phyloP scores from a whole-genome alignment of 2,888 invertebrate genomes.

The Crematogaster levior region DNA sequence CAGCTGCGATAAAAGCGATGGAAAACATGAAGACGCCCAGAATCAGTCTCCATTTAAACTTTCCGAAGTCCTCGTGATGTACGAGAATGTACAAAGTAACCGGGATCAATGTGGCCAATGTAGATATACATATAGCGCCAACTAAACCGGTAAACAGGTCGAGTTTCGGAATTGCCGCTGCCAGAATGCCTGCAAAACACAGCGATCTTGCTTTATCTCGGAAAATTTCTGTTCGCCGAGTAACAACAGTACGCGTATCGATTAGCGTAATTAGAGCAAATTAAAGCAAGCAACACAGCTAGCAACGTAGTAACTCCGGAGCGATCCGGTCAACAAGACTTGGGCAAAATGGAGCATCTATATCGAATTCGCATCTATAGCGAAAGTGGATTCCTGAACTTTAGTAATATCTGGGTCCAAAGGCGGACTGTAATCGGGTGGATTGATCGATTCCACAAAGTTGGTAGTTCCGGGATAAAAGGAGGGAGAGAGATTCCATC shows the following conservation, averaged over 20 bases:
- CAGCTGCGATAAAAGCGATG: conserved; percentile 66
- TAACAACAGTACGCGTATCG: not conserved
- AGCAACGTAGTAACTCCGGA: conserved; percentile 35
- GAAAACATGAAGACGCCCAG: conserved; percentile 64
- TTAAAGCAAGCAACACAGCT: conserved; percentile 20
- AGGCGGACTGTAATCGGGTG: conserved; percentile 66
- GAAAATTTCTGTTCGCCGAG: conserved; percentile 6
- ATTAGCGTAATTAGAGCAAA: conserved; percentile 29
- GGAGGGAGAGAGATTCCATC: conserved; percentile 60
- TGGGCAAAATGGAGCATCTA: conserved; percentile 66
- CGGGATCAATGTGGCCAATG: conserved; percentile 75
- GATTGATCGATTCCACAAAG: conserved; percentile 70
- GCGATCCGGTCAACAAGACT: conserved; percentile 48
- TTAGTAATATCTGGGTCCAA: conserved; percentile 70
- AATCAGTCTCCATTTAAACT: conserved; percentile 74
- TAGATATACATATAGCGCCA: conserved; percentile 72
- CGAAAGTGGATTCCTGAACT: conserved; percentile 70
- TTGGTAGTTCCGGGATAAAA: conserved; percentile 56
- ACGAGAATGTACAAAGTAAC: conserved; percentile 71
- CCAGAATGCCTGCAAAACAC: conserved; percentile 69
- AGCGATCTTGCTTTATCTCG: not conserved
- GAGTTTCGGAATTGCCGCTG: conserved; percentile 73
- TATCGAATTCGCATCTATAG: conserved; percentile 70
- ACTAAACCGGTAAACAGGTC: conserved; percentile 75
- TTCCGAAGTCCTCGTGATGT: conserved; percentile 70